Evolutionary conservation across 2,888 invertebrate genomes (phyloP).

Genomic region (Cephus pulcher): DNA sequence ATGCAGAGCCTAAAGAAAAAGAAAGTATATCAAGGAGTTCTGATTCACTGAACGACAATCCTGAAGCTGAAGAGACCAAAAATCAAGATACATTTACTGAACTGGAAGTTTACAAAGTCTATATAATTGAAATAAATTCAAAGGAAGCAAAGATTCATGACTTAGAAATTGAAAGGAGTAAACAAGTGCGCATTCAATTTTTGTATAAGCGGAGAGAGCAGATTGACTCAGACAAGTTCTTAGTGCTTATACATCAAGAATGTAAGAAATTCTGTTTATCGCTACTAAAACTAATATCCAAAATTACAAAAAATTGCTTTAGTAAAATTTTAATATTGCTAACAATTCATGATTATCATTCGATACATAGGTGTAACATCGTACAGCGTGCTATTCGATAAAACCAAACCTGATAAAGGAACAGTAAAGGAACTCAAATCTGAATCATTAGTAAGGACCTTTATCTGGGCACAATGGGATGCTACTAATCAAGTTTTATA

Average conservation of each 20-base stretch:
- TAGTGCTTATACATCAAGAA: constrained; percentile 82
- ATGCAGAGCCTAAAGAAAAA: constrained; percentile 18
- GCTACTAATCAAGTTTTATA: constrained; percentile 82
- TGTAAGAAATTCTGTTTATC: constrained; percentile 69
- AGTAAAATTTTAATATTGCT: constrained; percentile 8
- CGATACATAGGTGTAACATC: constrained; percentile 49
- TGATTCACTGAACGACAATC: not conserved
- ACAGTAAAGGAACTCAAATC: constrained; percentile 53
- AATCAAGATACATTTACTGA: constrained; percentile 44
- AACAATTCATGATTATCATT: not conserved
- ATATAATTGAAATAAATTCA: constrained; percentile 72
- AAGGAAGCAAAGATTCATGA: constrained; percentile 62
- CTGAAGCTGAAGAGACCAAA: constrained; percentile 40
- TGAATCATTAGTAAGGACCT: constrained; percentile 74
- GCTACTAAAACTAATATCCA: not conserved
- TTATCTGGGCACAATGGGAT: constrained; percentile 92
- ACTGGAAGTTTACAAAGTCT: constrained; percentile 73
- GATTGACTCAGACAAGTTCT: constrained; percentile 72
- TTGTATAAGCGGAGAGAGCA: constrained; percentile 71
- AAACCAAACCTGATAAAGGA: constrained; percentile 29
- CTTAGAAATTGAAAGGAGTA: constrained; percentile 71
- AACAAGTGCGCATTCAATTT: constrained; percentile 85
- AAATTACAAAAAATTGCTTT: not conserved
- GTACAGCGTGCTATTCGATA: constrained; percentile 49
- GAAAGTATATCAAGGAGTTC: constrained; percentile 6